Percentiles rank a stretch among this genome's conserved stretches.
phyloP scores from a whole-genome alignment of 2,888 invertebrate genomes.

The Palloptera scutellata region DNA sequence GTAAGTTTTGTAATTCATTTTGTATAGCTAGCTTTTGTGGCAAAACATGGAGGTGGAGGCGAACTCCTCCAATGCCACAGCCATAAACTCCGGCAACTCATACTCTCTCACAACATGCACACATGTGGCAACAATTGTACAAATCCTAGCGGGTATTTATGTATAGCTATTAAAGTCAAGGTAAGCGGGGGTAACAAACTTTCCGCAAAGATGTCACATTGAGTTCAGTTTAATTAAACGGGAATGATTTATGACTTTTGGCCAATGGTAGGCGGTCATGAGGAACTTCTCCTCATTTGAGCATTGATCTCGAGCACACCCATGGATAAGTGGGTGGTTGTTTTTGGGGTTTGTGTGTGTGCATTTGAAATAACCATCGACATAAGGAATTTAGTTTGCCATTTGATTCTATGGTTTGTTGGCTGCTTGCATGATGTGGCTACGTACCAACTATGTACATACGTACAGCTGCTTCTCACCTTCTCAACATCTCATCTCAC shows the following conservation, averaged over 20 bases:
- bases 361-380: conserved; percentile 15
- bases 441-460: too few species aligned
- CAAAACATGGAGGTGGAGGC: background rate
- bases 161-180: background rate
- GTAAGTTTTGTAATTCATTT: background rate
- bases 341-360: background rate
- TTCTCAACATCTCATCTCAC: too few species aligned
- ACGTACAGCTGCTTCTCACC: too few species aligned
- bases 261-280: conserved; percentile 26
- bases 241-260: conserved; percentile 42
- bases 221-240: conserved; percentile 47
- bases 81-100: background rate
- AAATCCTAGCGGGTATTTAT: background rate
- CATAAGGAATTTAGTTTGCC: conserved; percentile 16
- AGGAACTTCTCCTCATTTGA: conserved; percentile 21
- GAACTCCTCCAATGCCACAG: background rate
- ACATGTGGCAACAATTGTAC: background rate
- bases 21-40: too few species aligned
- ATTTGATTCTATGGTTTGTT: conserved; percentile 15
- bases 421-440: too few species aligned
- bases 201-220: conserved; percentile 44
- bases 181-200: conserved; percentile 33
- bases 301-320: background rate
- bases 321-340: conserved; percentile 9
- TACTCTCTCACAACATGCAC: background rate